A percentile compares a stretch with the other conserved stretches of the same genome.
phyloP scores from a whole-genome alignment of 2,797 vertebrate genomes.

The Acanthiza pusilla region DNA sequence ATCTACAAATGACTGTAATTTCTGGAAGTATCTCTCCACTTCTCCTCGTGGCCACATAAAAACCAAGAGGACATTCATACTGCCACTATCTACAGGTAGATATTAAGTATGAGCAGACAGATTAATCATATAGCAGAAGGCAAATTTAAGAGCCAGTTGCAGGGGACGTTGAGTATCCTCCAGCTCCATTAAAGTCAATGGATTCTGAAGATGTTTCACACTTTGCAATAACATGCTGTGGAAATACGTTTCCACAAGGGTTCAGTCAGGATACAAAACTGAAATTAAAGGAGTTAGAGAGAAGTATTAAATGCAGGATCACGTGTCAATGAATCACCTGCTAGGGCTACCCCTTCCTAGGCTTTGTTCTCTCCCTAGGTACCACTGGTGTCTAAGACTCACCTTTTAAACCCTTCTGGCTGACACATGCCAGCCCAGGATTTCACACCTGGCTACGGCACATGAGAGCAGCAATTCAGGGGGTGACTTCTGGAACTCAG shows the following conservation, averaged over 20 bases:
- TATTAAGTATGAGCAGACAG: conserved; percentile 36
- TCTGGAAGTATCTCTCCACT: conserved; percentile 49
- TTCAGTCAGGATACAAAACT: not conserved
- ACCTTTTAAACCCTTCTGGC: not conserved
- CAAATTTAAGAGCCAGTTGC: conserved; percentile 36
- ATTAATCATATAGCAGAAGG: conserved; percentile 40
- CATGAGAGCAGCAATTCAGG: not conserved
- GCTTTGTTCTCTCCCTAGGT: not conserved
- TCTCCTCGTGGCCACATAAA: conserved; percentile 4
- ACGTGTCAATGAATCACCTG: not conserved
- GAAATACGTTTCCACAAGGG: conserved; percentile 8
- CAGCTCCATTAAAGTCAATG: conserved; percentile 9
- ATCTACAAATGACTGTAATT: conserved; percentile 70
- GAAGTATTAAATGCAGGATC: not conserved
- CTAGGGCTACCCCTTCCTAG: not conserved
- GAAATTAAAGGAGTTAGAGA: conserved; percentile 11
- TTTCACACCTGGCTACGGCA: not conserved
- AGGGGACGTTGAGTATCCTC: not conserved
- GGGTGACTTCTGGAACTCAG: not conserved
- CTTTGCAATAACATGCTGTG: not conserved
- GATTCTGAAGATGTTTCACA: not conserved
- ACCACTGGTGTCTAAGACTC: not conserved
- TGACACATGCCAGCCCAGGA: accelerated
- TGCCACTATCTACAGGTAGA: conserved; percentile 28
- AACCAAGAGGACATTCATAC: conserved; percentile 25